Base-by-base conservation (phyloP, 2,888 invertebrate species). In the Protonemura montana region DNA sequence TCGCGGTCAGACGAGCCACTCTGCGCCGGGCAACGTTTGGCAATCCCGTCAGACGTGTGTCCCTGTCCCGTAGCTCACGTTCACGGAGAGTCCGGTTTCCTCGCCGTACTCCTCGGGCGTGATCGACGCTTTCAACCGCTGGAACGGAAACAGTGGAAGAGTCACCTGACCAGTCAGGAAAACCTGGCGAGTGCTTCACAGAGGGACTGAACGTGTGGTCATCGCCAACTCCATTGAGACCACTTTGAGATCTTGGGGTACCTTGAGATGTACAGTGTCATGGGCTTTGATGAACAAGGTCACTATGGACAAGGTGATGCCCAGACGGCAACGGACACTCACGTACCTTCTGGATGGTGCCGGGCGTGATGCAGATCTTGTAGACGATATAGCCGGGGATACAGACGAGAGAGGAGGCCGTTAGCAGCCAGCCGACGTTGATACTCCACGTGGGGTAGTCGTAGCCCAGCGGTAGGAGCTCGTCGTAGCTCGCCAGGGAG, bases 361-460 rank as follows among this genome's bases (percentile, higher is more conserved):
- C 96, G 41, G 95, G 95, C 0, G 95, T 96, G 85, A 94, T 94
- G 86, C 92, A 91, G 89, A 95, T 93, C 91, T 95, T 95, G 92
- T 97, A 97, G 86, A 97, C 89, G 89, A 97, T 96, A 91, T 97
- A 97, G 88, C 94, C 90, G 0, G 98, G 98, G 88, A 98, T 97
- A 90, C 96, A 97, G 87, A 96, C 92, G 87, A 97, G 95, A 29
- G 98, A 97, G 82, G 97, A 97, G 85, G 94, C 95, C 0, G 97
- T 97, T 89, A 98, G 93, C 29, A 94, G 91, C 95, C 97, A 97
- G 28, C 97, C 97, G 86, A 97, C 94, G 85, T 93, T 93, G 90
- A 96, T 94, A 89, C 96, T 96, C 97, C 97, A 97, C 85, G 93
- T 92, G 0, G 97, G 97, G 92, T 97, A 97, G 86, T 92, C 91